Evolutionary conservation across 2,113 vertebrate genomes (phyloP), one percentile per base, ranked within the genome.

Genomic region (Leptobrachium ailaonicum): DNA sequence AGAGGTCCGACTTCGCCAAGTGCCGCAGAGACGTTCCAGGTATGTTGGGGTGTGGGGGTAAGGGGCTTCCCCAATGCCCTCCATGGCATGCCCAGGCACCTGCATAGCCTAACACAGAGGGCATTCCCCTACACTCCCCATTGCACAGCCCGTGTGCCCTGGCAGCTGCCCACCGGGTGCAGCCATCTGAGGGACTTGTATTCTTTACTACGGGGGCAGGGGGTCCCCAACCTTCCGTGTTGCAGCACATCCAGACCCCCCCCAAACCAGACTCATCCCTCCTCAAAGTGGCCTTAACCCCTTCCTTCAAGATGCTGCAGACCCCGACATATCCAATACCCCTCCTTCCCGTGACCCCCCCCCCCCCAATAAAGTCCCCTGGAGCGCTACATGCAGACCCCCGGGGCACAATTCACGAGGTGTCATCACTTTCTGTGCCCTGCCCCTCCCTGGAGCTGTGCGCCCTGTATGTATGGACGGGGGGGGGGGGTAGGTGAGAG

Each of bases 21-120:
- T 85, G 94, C 93, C 94, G 94, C 94, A 96, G 93, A 92, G 92
- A 87, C 84, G 80, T 85, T 85, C 85, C 82, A 86, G 82, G 82
- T 78, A 82, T 53, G 82, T 53, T 84, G 87, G 2, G 58, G 41
- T 12, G 41, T 13, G 0, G 80, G 58, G 73, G 79, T 50, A 56
- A 32, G 77, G 83, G 82, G 82, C 83, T 82, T 85, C 70, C 84
- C 88, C 87, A 56, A 73, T 71, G 56, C 69, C 72, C 64, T 47
- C 7, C 47, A 50, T 50, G 47, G 11, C 47, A 50, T 50, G 47
- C 47, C 56, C 56, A 12, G 20, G 10, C 13, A 60, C 9, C 56
- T 60, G 10, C 20, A 32, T 54, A 60, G 2, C 56, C 56, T 12
- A 0, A 5, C 13, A 12, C 10, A 60, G 56, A 60, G 56, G 53